Evolutionary conservation across 1,140 invertebrate genomes (phyloP).

Genomic region (Pseudomyrmex concolor): DNA sequence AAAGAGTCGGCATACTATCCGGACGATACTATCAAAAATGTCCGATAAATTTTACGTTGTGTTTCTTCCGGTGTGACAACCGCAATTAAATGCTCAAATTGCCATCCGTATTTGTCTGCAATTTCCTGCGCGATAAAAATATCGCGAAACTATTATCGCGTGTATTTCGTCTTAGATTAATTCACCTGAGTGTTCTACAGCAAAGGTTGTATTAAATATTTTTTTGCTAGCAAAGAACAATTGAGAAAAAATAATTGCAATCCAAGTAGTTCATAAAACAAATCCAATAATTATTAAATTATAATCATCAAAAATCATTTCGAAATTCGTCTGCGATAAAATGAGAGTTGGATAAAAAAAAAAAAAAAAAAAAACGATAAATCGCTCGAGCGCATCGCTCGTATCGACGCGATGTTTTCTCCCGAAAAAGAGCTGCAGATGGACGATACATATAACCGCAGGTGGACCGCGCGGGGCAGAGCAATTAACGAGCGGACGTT

Average conservation of each 20-base stretch:
- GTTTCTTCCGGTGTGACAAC: constrained; percentile 39
- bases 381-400: background rate
- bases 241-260: too few relatives aligned
- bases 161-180: constrained; percentile 23
- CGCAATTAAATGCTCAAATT: constrained; percentile 66
- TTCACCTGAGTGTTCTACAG: background rate
- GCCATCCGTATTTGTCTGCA: constrained; percentile 49
- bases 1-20: constrained; percentile 38
- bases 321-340: background rate
- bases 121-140: constrained; percentile 67
- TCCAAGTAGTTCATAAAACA: too few relatives aligned
- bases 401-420: background rate
- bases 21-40: constrained; percentile 51
- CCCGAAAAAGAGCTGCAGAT: background rate
- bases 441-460: constrained; percentile 2
- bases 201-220: background rate
- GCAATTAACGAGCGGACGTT: constrained; percentile 76
- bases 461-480: constrained; percentile 2
- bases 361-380: too few relatives aligned
- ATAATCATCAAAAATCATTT: too few relatives aligned
- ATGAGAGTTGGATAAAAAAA: background rate
- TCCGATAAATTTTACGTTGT: constrained; percentile 45
- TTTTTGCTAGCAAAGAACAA: background rate
- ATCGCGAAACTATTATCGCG: constrained; percentile 8
- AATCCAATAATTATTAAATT: too few relatives aligned